These are phyloP conservation scores for Rhombomys opimus DNA, from an alignment of 2,113 vertebrate species.

Conservation along the genomic window DNA sequence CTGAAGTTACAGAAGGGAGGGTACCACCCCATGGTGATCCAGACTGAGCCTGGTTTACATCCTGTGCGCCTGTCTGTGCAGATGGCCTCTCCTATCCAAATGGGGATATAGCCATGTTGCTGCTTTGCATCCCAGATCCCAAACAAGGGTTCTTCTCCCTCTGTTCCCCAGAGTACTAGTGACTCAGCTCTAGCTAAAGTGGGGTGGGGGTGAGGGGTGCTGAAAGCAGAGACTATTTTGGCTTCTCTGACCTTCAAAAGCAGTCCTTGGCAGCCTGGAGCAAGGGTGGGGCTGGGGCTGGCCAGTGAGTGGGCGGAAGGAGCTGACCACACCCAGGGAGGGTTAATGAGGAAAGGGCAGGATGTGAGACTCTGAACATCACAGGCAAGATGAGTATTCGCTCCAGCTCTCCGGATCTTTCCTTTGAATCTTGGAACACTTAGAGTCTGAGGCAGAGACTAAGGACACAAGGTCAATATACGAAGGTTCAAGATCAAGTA, in stretches of 20 bases:
- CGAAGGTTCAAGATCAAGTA: conserved; percentile 14
- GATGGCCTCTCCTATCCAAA: conserved; percentile 64
- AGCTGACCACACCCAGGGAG: conserved; percentile 30
- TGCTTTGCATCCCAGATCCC: conserved; percentile 78
- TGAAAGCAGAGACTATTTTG: conserved; percentile 79
- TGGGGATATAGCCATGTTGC: conserved; percentile 57
- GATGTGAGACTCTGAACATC: neutral
- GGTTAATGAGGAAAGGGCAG: neutral
- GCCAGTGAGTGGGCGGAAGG: conserved; percentile 39
- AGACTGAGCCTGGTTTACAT: conserved; percentile 52
- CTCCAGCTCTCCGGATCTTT: neutral
- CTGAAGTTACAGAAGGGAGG: conserved; percentile 34
- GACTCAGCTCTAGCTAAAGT: conserved; percentile 79
- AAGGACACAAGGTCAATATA: neutral
- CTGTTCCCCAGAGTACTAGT: conserved; percentile 4
- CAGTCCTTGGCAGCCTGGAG: conserved; percentile 71
- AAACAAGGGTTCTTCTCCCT: conserved; percentile 59
- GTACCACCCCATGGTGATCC: neutral
- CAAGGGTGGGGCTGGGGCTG: conserved; percentile 71
- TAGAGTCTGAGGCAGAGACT: conserved; percentile 21
- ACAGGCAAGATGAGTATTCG: neutral
- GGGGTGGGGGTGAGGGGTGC: conserved; percentile 50
- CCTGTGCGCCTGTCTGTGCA: conserved; percentile 25
- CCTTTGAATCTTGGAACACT: neutral
- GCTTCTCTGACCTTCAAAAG: conserved; percentile 82